These are phyloP conservation scores for Panulirus ornatus DNA, from an alignment of 1,140 invertebrate species.

Conservation along the genomic window DNA sequence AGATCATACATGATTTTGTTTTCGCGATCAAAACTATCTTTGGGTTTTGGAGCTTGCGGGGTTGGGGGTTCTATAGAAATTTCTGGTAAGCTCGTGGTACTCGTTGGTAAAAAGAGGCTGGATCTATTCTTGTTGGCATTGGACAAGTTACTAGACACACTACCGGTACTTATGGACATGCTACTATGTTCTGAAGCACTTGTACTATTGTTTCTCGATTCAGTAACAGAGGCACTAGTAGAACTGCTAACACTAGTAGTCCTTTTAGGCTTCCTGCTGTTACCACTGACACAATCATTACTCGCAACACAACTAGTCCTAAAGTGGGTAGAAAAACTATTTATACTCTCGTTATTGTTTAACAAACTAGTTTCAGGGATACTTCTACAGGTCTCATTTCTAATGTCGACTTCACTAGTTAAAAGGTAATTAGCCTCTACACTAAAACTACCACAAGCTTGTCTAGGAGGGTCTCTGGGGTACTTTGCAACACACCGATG, in stretches of 20 bases:
- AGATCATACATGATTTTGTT: constrained; percentile 65
- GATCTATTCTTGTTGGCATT: constrained; percentile 65
- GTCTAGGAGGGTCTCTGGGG: constrained; percentile 36
- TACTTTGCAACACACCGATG: constrained; percentile 52
- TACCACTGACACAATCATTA: constrained; percentile 12
- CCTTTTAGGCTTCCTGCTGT: constrained; percentile 19
- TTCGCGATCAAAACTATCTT: constrained; percentile 52
- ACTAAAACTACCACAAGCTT: constrained; percentile 49
- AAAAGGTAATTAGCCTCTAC: constrained; percentile 15
- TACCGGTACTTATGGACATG: constrained; percentile 71
- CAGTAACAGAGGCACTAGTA: constrained; percentile 51
- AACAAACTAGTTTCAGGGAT: constrained; percentile 17
- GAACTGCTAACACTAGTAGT: constrained; percentile 53
- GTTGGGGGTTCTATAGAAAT: constrained; percentile 74
- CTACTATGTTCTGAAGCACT: constrained; percentile 72
- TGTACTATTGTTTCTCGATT: constrained; percentile 68
- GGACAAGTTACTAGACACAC: constrained; percentile 43
- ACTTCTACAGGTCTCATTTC: neutral
- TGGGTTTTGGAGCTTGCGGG: constrained; percentile 71
- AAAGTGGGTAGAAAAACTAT: constrained; percentile 56
- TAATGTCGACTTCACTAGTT: neutral
- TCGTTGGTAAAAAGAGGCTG: constrained; percentile 70
- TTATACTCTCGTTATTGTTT: constrained; percentile 55
- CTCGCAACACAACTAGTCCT: constrained; percentile 64
- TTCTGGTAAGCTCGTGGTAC: constrained; percentile 73